These are phyloP conservation scores for Apotomis capreana DNA, from an alignment of 2,888 invertebrate genomes.

Conservation along the genomic window DNA sequence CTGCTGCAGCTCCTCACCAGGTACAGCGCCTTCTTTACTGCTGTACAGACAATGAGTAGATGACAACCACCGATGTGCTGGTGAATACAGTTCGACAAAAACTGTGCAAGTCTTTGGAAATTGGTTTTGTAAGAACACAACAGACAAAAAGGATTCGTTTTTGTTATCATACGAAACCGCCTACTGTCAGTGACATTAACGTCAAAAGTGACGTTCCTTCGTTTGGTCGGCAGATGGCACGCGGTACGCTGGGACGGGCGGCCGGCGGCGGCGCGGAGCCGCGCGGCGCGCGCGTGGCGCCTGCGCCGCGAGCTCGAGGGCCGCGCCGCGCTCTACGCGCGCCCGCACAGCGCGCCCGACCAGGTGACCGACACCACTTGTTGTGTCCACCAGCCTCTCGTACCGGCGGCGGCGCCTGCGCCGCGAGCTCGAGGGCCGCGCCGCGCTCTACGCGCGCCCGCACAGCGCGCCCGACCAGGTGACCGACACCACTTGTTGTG, in stretches of 20 bases:
- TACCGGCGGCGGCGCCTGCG: conserved; percentile 42
- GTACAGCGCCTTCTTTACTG: conserved; percentile 58
- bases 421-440: conserved; percentile 60
- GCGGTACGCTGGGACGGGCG: conserved; percentile 58
- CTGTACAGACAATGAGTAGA: too few relatives aligned
- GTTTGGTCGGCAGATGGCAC: conserved; percentile 65
- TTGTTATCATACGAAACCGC: too few relatives aligned
- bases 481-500: background rate
- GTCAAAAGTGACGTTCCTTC: too few relatives aligned
- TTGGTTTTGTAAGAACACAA: too few relatives aligned
- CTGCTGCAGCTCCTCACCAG: conserved; percentile 86
- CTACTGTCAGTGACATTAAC: too few relatives aligned
- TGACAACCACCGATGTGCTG: too few relatives aligned
- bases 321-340: conserved; percentile 70
- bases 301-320: conserved; percentile 72
- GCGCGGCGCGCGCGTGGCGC: conserved; percentile 40
- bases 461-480: conserved; percentile 47
- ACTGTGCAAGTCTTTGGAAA: too few relatives aligned
- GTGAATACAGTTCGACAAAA: too few relatives aligned
- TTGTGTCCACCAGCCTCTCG: too few relatives aligned
- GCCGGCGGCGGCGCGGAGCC: conserved; percentile 53
- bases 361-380: conserved; percentile 46
- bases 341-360: conserved; percentile 50
- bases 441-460: too few relatives aligned
- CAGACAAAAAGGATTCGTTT: too few relatives aligned